Base-by-base conservation (phyloP, 2,888 invertebrate species). In the Theristus sp. region DNA sequence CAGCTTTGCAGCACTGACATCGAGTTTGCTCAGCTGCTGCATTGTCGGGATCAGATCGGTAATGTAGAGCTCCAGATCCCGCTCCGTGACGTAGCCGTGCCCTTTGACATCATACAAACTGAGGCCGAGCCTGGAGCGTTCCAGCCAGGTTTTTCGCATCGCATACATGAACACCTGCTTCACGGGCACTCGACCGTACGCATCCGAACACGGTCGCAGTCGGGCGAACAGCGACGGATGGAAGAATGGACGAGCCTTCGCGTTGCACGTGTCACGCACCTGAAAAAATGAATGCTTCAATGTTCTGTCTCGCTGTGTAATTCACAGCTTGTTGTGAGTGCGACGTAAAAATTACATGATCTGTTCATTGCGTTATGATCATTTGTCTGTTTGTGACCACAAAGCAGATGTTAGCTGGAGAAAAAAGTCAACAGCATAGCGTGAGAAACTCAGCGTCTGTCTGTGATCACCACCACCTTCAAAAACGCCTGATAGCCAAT, bases 51-150 rank as follows among this genome's bases (percentile, higher is more conserved):
- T 86, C 60, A 94, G 78, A 71, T 94, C 93, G 24, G 85, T 81
- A 67, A 94, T 90, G 73, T 94, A 96, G 75, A 87, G 89, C 75
- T 94, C 93, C 68, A 96, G 78, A 73, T 94, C 91, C 85, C 84
- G 83, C 78, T 89, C 89, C 62, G 85, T 82, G 10, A 90, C 80
- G 71, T 85, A 89, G 22, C 90, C 90, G 73, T 89, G 88, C 0
- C 94, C 94, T 2, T 52, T 84, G 57, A 86, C 85, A 75, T 96
- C 94, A 74, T 93, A 93, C 38, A 93, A 78, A 0, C 90, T 89
- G 28, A 94, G 54, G 20, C 22, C 54, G 27, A 54, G 54, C 27
- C 54, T 25, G 24, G 54, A 54, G 3, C 24, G 22, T 3, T 20
- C 24, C 54, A 54, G 28, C 54, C 54, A 54, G 13, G 49, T 49